Base-by-base conservation (phyloP, 2,888 invertebrate genomes). In the Apeira syringaria region DNA sequence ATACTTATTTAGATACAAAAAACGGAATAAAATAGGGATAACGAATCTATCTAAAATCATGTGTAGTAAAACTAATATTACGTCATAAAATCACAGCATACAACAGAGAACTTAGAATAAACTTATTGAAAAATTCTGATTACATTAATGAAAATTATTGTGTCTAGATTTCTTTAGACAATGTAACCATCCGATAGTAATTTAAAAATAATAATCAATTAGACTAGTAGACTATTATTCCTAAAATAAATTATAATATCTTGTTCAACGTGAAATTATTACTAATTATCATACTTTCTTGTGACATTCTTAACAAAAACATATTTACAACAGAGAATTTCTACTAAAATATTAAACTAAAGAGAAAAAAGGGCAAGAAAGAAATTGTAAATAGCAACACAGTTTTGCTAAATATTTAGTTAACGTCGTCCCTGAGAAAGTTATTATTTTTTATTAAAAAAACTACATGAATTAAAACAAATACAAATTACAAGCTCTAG, bases 21-120 rank as follows among this genome's bases (percentile, higher is more conserved):
- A 13, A 9, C 8, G 11, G 20, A 20, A 34, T 6, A 9, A 17
- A n/a, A 2, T 31, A 7, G 18, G n/a, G n/a, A n/a, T n/a, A n/a
- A n/a, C n/a, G n/a, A 31, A 13, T 9, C 12, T 1, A 24, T 34
- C 9, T 13, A 20, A 26, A 9, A 13, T 11, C 12, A 32, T 27
- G 2, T 3, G 15, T 18, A 41, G 8, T 27, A 32, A 53, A 43
- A 34, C 17, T 47, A 40, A 35, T 34, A 45, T 47, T 48, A 50
- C 43, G 44, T 38, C 69, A 72, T 75, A 79, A 77, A 82, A 85
- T 85, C 85, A 85, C 85, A 85, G 83, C 69, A 76, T 76, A 76
- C 70, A 65, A 74, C 71, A 71, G 70, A 67, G 60, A 54, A 64
- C 59, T 43, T 39, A 57, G 55, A 37, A 48, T 50, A 42, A 48